Evolutionary conservation across 2,888 invertebrate genomes (phyloP), one percentile per base, ranked within the genome.

Genomic region (Julus scanicus): DNA sequence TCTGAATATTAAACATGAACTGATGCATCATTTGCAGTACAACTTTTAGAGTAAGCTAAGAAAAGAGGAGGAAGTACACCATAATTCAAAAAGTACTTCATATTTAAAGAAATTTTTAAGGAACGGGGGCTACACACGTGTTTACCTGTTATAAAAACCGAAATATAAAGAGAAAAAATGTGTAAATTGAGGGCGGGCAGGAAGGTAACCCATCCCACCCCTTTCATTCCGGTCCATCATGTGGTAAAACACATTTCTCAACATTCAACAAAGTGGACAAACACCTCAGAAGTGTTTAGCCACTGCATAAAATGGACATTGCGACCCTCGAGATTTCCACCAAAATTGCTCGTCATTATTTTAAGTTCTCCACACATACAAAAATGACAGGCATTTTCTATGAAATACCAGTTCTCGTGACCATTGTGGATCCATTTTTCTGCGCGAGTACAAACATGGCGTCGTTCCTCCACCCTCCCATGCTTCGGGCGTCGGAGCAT

Each of bases 401-500:
- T n/a, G 63, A 17, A 17, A 63, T 63, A 20, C 63, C 63, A 17
- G 63, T 63, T 63, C 11, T 57, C 57, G 11, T 57, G 11, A 17
- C 57, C 57, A 63, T 63, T n/a, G 63, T 63, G 63, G 1, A 17
- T 17, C 20, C 17, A 63, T 63, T 11, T 63, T 63, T 15, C n/a
- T n/a, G 63, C n/a, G n/a, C 63, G n/a, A 17, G 63, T 44, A 44
- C 63, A 63, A 6, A 8, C 17, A 63, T 63, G n/a, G 63, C 63
- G 63, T 63, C 63, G n/a, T n/a, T 63, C 63, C 63, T 20, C 63
- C n/a, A 17, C 63, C 63, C 63, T n/a, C 63, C 63, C 63, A 6
- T 63, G 63, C 63, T 63, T n/a, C 17, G n/a, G 63, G 63, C 63
- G 63, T 63, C 63, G 63, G 63, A 63, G 63, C 63, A n/a, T 63